Conservation (phyloP, 2,113 vertebrate species). For the Lepus timidus region DNA sequence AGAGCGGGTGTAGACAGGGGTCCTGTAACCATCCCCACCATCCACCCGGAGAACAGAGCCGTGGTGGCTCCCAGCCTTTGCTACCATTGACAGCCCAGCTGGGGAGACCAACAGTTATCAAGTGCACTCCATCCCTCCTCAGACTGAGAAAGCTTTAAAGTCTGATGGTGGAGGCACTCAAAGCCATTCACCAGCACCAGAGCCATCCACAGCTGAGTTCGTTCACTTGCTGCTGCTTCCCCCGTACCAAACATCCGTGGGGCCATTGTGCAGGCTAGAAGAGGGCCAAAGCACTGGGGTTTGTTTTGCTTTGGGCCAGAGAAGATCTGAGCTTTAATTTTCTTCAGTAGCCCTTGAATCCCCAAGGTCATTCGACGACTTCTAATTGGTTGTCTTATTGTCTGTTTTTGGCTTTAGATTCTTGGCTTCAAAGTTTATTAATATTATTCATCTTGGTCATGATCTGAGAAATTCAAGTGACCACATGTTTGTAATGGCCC, state of each 20-base stretch:
- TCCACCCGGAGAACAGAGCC: neutral
- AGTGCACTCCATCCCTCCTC: neutral
- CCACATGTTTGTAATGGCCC: neutral
- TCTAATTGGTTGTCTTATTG: neutral
- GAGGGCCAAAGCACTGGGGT: neutral
- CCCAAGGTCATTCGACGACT: neutral
- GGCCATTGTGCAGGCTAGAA: no score
- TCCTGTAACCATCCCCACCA: neutral
- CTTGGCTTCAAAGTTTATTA: neutral
- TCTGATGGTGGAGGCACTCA: neutral
- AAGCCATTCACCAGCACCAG: neutral
- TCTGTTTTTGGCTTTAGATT: neutral
- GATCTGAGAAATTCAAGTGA: neutral
- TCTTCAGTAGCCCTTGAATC: neutral
- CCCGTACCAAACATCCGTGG: neutral
- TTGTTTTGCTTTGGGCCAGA: neutral
- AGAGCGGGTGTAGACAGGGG: neutral
- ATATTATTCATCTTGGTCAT: neutral
- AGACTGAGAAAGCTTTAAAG: neutral
- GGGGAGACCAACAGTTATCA: neutral
- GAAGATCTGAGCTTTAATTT: conserved; percentile 11
- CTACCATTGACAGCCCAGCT: neutral
- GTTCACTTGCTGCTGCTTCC: neutral
- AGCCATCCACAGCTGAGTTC: neutral
- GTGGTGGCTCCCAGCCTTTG: neutral